These are phyloP conservation scores for Hoplodrina ambigua DNA, from an alignment of 2,888 invertebrate genomes.

Conservation along the genomic window DNA sequence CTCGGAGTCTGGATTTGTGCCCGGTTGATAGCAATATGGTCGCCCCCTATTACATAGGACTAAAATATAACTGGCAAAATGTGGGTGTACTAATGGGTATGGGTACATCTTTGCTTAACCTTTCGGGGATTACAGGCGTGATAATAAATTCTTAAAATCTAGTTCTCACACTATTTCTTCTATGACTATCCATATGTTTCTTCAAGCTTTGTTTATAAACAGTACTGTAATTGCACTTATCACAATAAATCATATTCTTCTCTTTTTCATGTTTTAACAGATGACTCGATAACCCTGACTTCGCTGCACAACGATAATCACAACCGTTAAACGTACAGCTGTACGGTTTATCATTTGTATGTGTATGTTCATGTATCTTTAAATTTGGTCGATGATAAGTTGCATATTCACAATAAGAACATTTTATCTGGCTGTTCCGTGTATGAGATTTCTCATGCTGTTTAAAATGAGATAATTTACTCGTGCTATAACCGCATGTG, in stretches of 20 bases:
- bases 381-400: constrained; percentile 65
- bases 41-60: no score
- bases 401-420: constrained; percentile 46
- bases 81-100: no score
- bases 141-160: constrained; percentile 19
- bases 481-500: constrained; percentile 54
- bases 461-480: constrained; percentile 55
- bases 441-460: constrained; percentile 53
- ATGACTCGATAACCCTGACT: constrained; percentile 72
- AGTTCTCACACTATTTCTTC: constrained; percentile 61
- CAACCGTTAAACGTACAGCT: constrained; percentile 34
- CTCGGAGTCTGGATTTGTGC: no score
- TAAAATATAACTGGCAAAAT: no score
- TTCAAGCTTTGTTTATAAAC: constrained; percentile 73
- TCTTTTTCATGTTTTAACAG: constrained; percentile 69
- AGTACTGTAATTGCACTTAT: constrained; percentile 75
- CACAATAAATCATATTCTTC: constrained; percentile 72
- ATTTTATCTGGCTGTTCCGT: constrained; percentile 9
- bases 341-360: constrained; percentile 61
- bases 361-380: constrained; percentile 70
- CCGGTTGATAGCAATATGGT: no score
- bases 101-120: no score
- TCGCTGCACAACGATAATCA: constrained; percentile 57
- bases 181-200: constrained; percentile 71
- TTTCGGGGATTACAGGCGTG: no score